These are phyloP conservation scores for Whitmania pigra DNA, from an alignment of 1,140 invertebrate species.

Conservation along the genomic window DNA sequence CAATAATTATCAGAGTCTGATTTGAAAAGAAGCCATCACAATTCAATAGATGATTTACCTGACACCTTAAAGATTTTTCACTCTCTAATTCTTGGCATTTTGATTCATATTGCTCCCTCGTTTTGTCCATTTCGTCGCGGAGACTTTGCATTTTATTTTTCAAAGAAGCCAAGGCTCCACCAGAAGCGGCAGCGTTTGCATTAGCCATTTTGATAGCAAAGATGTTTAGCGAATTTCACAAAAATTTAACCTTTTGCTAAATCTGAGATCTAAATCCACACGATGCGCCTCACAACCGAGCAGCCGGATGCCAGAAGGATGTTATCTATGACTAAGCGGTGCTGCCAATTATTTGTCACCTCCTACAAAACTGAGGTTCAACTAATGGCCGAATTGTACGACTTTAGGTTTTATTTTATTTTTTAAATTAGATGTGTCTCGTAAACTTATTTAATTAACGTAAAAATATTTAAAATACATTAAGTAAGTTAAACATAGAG, in stretches of 20 bases:
- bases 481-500: too few species aligned
- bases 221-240: too few species aligned
- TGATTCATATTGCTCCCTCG: constrained; percentile 57
- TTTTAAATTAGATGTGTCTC: too few species aligned
- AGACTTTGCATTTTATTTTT: constrained; percentile 99
- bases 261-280: too few species aligned
- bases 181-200: neutral
- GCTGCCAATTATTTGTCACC: constrained; percentile 9
- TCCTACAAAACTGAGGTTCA: neutral
- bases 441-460: neutral
- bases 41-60: constrained; percentile 27
- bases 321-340: constrained; percentile 5
- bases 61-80: constrained; percentile 65
- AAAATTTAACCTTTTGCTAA: too few species aligned
- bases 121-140: constrained; percentile 92
- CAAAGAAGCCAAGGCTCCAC: constrained; percentile 48
- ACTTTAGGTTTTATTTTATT: neutral
- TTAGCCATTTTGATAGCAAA: neutral
- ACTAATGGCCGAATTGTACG: constrained; percentile 1
- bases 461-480: constrained; percentile 6
- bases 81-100: constrained; percentile 49
- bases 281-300: neutral
- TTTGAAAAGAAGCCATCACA: too few species aligned
- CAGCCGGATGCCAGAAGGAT: constrained; percentile 8
- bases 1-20: too few species aligned